Evolutionary conservation across 1,140 invertebrate genomes (phyloP).

Genomic region (Scaptomyza graminum): DNA sequence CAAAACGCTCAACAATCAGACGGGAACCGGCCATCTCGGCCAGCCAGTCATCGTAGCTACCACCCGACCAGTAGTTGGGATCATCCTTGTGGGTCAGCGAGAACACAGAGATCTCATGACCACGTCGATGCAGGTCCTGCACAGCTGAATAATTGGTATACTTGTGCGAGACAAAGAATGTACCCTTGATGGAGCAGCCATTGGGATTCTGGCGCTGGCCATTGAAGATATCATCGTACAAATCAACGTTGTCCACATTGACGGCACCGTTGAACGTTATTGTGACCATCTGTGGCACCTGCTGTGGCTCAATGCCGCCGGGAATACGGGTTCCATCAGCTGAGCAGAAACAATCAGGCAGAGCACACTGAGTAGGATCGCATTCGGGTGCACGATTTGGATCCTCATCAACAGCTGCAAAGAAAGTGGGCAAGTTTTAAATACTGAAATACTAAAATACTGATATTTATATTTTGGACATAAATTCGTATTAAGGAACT

Average conservation of each 20-base stretch:
- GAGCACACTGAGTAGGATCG: slow-evolving; percentile 92
- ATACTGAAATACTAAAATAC: too few relatives aligned
- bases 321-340: slow-evolving; percentile 96
- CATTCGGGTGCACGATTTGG: slow-evolving; percentile 95
- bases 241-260: slow-evolving; percentile 96
- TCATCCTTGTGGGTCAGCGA: slow-evolving; percentile 97
- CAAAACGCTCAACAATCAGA: slow-evolving; percentile 93
- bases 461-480: too few relatives aligned
- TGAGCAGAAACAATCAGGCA: slow-evolving; percentile 97
- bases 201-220: slow-evolving; percentile 94
- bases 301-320: slow-evolving; percentile 90
- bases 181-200: slow-evolving; percentile 96
- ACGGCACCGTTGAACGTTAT: slow-evolving; percentile 97
- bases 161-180: slow-evolving; percentile 98
- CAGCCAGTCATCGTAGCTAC: slow-evolving; percentile 95
- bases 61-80: slow-evolving; percentile 94
- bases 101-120: slow-evolving; percentile 97
- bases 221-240: slow-evolving; percentile 96
- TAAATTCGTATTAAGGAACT: not conserved
- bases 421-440: not conserved
- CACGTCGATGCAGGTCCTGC: slow-evolving; percentile 94
- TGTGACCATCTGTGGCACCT: slow-evolving; percentile 97
- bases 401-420: slow-evolving; percentile 92
- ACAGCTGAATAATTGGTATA: slow-evolving; percentile 98
- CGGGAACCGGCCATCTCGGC: slow-evolving; percentile 98